These are phyloP conservation scores for Illadopsis cleaveri DNA, from an alignment of 2,113 vertebrate species.

Conservation along the genomic window DNA sequence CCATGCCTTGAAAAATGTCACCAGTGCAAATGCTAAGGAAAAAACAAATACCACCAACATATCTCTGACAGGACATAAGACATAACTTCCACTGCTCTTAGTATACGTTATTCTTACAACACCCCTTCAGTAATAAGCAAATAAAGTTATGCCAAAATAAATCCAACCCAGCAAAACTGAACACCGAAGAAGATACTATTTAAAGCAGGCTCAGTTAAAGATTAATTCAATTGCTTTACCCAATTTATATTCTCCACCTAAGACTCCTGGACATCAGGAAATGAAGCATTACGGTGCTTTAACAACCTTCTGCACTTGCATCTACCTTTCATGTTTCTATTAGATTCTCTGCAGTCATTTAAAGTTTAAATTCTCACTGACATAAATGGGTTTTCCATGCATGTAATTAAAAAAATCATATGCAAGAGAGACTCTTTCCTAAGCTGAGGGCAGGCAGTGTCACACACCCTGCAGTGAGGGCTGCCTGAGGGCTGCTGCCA, in stretches of 20 bases:
- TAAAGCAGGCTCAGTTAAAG: neutral
- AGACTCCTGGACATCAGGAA: neutral
- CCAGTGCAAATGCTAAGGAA: neutral
- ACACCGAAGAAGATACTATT: neutral
- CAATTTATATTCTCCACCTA: neutral
- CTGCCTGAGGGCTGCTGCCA: neutral
- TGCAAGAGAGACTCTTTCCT: neutral
- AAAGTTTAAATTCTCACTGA: neutral
- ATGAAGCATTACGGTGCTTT: neutral
- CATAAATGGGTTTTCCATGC: neutral
- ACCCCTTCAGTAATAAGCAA: neutral
- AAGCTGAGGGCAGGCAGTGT: neutral
- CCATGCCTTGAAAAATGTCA: slow-evolving; percentile 17
- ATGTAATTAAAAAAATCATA: neutral
- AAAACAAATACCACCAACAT: neutral
- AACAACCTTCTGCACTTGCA: neutral
- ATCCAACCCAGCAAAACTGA: neutral
- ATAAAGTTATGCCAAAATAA: neutral
- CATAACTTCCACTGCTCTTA: neutral
- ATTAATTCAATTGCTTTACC: neutral
- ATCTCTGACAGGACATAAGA: neutral
- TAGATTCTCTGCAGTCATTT: neutral
- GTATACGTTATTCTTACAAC: neutral
- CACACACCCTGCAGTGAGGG: neutral
- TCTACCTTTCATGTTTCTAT: neutral